Conservation (phyloP, 2,797 vertebrate species). For the Gorsachius magnificus region DNA sequence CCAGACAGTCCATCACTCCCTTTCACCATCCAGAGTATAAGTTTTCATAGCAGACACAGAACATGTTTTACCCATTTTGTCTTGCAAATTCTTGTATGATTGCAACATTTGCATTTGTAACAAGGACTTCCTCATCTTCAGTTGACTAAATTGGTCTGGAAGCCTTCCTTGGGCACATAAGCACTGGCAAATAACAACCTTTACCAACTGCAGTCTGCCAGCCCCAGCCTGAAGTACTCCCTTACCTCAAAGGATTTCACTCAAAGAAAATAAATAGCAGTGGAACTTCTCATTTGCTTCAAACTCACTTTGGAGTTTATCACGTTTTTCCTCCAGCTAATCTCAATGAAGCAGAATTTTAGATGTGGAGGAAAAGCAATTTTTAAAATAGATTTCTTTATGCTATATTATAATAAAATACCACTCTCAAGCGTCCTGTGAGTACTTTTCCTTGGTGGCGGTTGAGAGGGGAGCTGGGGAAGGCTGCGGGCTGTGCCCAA, state of each 20-base stretch:
- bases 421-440: background rate
- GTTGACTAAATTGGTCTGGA: background rate
- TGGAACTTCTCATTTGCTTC: background rate
- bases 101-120: background rate
- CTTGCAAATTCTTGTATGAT: background rate
- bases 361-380: background rate
- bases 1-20: background rate
- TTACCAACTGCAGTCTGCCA: background rate
- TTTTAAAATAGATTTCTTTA: background rate
- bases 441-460: background rate
- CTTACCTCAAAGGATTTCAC: background rate
- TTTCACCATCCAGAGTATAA: background rate
- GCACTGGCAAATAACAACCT: conserved; percentile 3
- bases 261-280: background rate
- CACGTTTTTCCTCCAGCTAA: background rate
- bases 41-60: background rate
- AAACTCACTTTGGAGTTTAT: background rate
- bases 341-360: background rate
- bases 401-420: background rate
- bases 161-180: background rate
- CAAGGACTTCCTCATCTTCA: background rate
- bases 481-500: background rate
- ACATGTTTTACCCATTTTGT: background rate
- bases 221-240: background rate
- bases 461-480: background rate